phyloP scores from a whole-genome alignment of 1,140 invertebrate genomes.

The Aphelinus atriplicis region DNA sequence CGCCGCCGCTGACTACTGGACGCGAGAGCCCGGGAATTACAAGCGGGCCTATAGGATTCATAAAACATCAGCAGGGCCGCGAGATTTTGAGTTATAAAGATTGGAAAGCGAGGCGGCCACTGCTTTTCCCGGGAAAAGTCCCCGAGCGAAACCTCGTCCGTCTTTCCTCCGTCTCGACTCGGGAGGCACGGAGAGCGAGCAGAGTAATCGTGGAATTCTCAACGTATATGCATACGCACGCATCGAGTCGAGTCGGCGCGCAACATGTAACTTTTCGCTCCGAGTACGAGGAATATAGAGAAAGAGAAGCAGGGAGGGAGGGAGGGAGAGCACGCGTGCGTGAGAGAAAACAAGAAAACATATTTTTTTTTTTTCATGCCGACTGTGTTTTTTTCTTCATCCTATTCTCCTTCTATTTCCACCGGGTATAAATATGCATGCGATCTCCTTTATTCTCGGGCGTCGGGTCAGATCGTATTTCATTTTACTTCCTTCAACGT shows the following conservation, averaged over 20 bases:
- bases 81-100: conserved; percentile 30
- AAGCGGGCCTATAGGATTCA: conserved; percentile 1
- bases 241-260: background rate
- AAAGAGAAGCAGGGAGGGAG: too few species aligned
- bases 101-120: conserved; percentile 16
- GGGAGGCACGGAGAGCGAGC: background rate
- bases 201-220: conserved; percentile 18
- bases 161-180: background rate
- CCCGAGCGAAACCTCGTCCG: background rate
- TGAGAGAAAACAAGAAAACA: too few species aligned
- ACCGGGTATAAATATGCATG: conserved; percentile 39
- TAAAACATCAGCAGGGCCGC: conserved; percentile 10
- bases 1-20: background rate
- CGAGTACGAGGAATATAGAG: background rate
- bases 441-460: conserved; percentile 13
- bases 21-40: background rate
- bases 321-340: background rate
- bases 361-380: too few species aligned
- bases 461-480: conserved; percentile 34
- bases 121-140: too few species aligned
- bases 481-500: conserved; percentile 33
- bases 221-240: background rate
- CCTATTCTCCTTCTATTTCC: conserved; percentile 13
- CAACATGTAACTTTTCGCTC: conserved; percentile 17
- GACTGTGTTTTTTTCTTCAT: too few species aligned